Base-by-base conservation (phyloP, 2,888 invertebrate species). In the Tubiluchus corallicola region DNA sequence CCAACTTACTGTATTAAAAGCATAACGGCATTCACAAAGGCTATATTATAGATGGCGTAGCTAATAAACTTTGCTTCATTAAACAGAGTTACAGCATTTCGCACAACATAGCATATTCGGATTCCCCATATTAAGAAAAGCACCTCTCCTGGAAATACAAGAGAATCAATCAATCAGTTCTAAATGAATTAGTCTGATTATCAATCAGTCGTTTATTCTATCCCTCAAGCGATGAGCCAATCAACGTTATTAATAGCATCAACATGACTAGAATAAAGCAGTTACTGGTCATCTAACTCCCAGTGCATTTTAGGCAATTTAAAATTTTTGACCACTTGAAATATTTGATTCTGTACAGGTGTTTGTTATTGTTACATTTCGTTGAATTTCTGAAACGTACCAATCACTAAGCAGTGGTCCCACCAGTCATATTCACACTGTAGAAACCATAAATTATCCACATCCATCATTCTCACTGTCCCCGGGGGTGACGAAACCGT, bases 11-110 rank as follows among this genome's bases (percentile, higher is more conserved):
- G 87, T 58, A 90, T 79, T 17, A 83, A 79, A 52, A 85, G 80
- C 82, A 88, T 85, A 51, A 84, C 74, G 44, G 79, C 82, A 67
- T 90, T 90, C 55, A 88, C 83, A 45, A 83, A 73, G 53, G 87
- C 84, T 56, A 88, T 88, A 64, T 88, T 90, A 69, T 90, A 90
- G 52, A 88, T 85, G 43, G 88, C 85, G 65, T 84, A 85, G 48
- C 85, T 87, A 63, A 90, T 90, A 55, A 83, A 75, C 54, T 82
- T 73, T 15, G 88, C 88, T 66, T 90, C 90, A 65, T 88, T 87
- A 69, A 85, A 88, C 37, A 85, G 71, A 39, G 85, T 85, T 62
- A 88, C 87, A 0, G 87, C 87, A 64, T 88, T 85, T 47, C 64
- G 50, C 2, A 68, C 67, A 21, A 61, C 62, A 52, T 62, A 67